Evolutionary conservation across 2,797 vertebrate genomes (phyloP).

Genomic region (Oreortyx pictus): DNA sequence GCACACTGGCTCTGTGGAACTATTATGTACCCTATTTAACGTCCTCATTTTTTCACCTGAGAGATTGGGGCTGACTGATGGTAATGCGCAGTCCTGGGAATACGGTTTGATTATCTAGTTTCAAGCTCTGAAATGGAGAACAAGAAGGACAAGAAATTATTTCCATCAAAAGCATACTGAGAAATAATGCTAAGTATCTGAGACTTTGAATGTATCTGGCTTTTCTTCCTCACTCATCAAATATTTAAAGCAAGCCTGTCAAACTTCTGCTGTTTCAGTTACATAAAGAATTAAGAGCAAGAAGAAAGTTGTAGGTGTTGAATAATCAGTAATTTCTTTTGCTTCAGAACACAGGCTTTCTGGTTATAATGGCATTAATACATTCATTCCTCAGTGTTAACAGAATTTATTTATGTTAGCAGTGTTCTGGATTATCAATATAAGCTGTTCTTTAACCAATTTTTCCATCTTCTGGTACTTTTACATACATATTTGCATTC

Average conservation of each 20-base stretch:
- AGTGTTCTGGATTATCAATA: not conserved
- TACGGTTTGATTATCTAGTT: not conserved
- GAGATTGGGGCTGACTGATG: not conserved
- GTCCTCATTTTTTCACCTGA: not conserved
- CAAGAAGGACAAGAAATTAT: not conserved
- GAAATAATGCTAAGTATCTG: not conserved
- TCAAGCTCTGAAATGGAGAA: not conserved
- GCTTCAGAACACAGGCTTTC: not conserved
- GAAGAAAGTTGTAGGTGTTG: not conserved
- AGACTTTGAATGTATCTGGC: not conserved
- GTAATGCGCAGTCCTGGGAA: not conserved
- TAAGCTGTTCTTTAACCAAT: not conserved
- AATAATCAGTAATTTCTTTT: not conserved
- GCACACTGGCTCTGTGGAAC: not conserved
- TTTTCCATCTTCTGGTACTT: not conserved
- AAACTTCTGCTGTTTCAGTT: not conserved
- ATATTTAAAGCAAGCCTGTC: not conserved
- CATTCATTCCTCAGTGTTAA: rapidly evolving
- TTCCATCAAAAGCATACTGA: not conserved
- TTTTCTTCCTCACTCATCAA: not conserved
- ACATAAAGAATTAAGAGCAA: not conserved
- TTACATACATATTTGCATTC: not conserved
- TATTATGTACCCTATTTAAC: not conserved
- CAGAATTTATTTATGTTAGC: not conserved
- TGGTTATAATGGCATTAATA: not conserved